These are phyloP conservation scores for Campoplex capitator DNA, from an alignment of 2,888 invertebrate species.

Conservation along the genomic window DNA sequence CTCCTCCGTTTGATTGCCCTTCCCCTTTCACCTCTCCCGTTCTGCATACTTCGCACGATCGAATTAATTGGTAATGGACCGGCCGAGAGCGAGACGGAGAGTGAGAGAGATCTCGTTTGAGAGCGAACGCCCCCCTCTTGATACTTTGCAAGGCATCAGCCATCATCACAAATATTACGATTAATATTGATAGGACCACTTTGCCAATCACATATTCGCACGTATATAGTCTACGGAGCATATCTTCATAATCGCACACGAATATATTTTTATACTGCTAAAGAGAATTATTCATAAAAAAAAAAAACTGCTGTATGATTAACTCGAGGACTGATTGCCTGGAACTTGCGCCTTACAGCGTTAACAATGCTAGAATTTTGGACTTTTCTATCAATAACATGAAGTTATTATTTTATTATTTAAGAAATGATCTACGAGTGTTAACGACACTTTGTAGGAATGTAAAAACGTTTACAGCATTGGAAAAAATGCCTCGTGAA, in stretches of 20 bases:
- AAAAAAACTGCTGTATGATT: not conserved
- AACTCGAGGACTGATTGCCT: not conserved
- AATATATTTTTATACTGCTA: not conserved
- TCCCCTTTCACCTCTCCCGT: conserved; percentile 71
- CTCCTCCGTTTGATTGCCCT: conserved; percentile 34
- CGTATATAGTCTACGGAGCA: conserved; percentile 49
- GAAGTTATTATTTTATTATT: not conserved
- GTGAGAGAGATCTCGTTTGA: conserved; percentile 45
- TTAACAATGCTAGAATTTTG: not conserved
- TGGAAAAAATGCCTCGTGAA: no score
- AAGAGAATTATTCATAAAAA: not conserved
- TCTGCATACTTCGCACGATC: conserved; percentile 84
- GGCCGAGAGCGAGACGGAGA: conserved; percentile 74
- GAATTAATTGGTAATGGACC: conserved; percentile 84
- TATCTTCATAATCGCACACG: conserved; percentile 9
- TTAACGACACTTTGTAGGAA: no score
- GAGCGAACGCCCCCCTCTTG: conserved; percentile 32
- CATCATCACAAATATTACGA: conserved; percentile 79
- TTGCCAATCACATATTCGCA: conserved; percentile 73
- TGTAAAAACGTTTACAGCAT: no score
- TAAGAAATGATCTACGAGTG: no score
- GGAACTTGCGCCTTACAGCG: not conserved
- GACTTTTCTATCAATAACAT: no score
- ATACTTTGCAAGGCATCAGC: conserved; percentile 51
- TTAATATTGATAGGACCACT: conserved; percentile 83